Evolutionary conservation across 2,888 invertebrate species (phyloP), one percentile per base, ranked within the genome.

Genomic region (Frankliniella fusca): DNA sequence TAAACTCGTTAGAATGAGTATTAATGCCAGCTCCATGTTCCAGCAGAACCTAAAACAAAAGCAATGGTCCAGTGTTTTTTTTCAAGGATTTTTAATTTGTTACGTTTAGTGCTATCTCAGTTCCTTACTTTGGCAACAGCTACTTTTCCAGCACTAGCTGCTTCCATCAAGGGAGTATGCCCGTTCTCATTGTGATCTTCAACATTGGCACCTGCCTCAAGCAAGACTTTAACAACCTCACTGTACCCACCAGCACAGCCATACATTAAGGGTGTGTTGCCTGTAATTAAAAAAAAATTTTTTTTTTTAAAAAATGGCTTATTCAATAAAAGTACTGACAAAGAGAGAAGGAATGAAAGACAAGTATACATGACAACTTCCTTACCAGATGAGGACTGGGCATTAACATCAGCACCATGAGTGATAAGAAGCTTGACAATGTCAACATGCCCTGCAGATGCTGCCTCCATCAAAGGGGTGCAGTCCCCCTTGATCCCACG

Each of bases 111-210:
- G 38, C 38, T 38, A 38, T 38, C 38, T 38, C 5, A 38, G 1
- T 81, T 15, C 84, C 85, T 86, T 86, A 91, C 93, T 89, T 95
- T 95, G 0, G 97, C 97, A 20, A 97, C 95, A 87, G 93, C 94
- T 84, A 97, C 96, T 89, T 97, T 97, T 0, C 98, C 98, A 50
- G 97, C 97, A 83, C 96, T 96, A 79, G 97, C 97, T 76, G 99
- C 98, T 91, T 99, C 99, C 98, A 99, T 99, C 85, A 99, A 92
- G 80, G 99, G 98, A 83, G 98, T 99, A 90, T 99, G 99, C 8
- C 99, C 99, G 89, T 98, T 99, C 90, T 98, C 98, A 90, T 99
- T 99, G 90, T 99, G 98, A 89, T 97, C 97, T 90, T 98, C 98
- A 76, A 99, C 97, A 88, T 97, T 96, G 86, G 97, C 97, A 84